Conservation (phyloP, 1,140 invertebrate genomes). For the Acromyrmex echinatior region DNA sequence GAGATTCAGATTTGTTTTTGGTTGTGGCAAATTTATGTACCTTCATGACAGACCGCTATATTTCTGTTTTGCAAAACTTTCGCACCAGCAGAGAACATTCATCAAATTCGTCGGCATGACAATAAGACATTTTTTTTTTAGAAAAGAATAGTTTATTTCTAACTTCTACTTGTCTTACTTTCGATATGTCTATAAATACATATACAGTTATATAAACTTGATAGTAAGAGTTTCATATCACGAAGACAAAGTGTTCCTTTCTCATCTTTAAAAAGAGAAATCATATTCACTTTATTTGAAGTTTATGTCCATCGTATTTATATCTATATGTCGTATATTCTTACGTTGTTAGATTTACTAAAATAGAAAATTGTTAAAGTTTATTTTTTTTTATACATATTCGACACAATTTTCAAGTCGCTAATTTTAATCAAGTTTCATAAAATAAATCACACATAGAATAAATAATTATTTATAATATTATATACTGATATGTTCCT, state of each 20-base stretch:
- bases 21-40: constrained; percentile 9
- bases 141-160: background rate
- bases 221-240: background rate
- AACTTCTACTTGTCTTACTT: background rate
- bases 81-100: background rate
- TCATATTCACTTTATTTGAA: background rate
- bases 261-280: background rate
- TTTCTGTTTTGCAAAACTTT: constrained; percentile 33
- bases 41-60: background rate
- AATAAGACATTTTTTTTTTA: constrained; percentile 2
- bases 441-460: background rate
- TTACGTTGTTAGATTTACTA: background rate
- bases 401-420: background rate
- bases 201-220: background rate
- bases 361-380: background rate
- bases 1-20: constrained; percentile 7
- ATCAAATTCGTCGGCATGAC: background rate
- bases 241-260: background rate
- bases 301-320: background rate
- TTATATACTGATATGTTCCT: background rate
- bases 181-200: background rate
- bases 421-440: constrained; percentile 21
- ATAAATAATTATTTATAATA: background rate
- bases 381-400: background rate
- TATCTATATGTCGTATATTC: background rate